A percentile compares a stretch with the other conserved stretches of the same genome.
These are phyloP conservation scores for Epizoanthus scotinus DNA, from an alignment of 92 coral and sea anemone species.

Conservation along the genomic window DNA sequence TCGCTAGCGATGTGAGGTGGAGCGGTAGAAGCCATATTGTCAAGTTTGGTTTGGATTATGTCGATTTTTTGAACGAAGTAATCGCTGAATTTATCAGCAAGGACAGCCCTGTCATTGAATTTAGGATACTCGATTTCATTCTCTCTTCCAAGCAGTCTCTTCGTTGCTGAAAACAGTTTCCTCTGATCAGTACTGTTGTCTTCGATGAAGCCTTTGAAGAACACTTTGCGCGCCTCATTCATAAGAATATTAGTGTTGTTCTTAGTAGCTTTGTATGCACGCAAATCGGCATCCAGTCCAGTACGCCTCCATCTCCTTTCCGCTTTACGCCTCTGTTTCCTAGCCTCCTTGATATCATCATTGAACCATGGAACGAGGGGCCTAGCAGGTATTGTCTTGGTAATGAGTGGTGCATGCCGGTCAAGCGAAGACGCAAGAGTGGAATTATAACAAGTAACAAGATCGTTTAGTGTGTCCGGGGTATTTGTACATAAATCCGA, in stretches of 20 bases:
- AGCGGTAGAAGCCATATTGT: constrained; percentile 44
- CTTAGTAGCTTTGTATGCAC: constrained; percentile 31
- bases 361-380: constrained; percentile 48
- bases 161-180: constrained; percentile 49
- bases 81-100: constrained; percentile 43
- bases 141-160: constrained; percentile 40
- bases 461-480: constrained; percentile 40
- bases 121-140: constrained; percentile 41
- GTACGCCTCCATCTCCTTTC: constrained; percentile 36
- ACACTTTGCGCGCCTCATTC: constrained; percentile 53
- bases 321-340: constrained; percentile 39
- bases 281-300: constrained; percentile 35
- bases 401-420: constrained; percentile 38
- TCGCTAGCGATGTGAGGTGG: constrained; percentile 42
- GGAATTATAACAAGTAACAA: constrained; percentile 36
- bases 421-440: constrained; percentile 43
- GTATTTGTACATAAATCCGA: constrained; percentile 38
- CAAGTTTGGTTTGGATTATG: constrained; percentile 48
- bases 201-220: constrained; percentile 46
- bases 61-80: constrained; percentile 46
- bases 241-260: constrained; percentile 38
- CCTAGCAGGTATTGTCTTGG: constrained; percentile 30
- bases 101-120: constrained; percentile 30
- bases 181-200: constrained; percentile 52
- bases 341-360: constrained; percentile 38